Evolutionary conservation across 2,113 vertebrate genomes (phyloP).

Genomic region (Crotalus viridis): DNA sequence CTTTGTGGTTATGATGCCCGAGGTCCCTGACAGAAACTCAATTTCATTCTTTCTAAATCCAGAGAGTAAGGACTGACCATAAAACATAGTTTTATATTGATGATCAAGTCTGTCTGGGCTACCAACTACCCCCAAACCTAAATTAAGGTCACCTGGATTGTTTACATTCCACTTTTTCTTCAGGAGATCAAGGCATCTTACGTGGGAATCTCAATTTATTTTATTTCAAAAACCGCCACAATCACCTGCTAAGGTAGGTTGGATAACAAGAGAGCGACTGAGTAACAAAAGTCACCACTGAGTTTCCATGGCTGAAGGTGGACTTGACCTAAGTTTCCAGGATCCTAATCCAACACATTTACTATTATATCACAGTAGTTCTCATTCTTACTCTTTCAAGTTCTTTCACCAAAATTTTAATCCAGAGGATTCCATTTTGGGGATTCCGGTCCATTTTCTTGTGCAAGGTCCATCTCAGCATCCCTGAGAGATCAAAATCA

Average conservation of each 20-base stretch:
- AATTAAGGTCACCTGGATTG: background rate
- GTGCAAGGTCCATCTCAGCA: slow-evolving; percentile 92
- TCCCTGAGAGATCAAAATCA: slow-evolving; percentile 70
- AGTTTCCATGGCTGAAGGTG: background rate
- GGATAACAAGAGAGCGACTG: background rate
- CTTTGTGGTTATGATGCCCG: background rate
- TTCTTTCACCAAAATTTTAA: slow-evolving; percentile 86
- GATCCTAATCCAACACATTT: background rate
- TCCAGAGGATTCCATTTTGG: slow-evolving; percentile 72
- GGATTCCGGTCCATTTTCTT: slow-evolving; percentile 87
- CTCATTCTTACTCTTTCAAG: slow-evolving; percentile 82
- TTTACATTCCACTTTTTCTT: background rate
- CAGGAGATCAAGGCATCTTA: background rate
- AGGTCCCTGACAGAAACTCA: background rate
- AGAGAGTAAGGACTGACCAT: background rate
- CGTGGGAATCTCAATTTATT: background rate
- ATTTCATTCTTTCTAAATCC: background rate
- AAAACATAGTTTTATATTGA: background rate
- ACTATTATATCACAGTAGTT: background rate
- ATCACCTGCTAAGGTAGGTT: background rate
- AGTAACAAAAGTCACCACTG: background rate
- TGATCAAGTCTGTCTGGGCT: background rate
- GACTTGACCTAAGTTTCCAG: background rate
- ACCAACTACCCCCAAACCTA: background rate
- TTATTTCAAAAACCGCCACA: background rate